Evolutionary conservation across 2,797 vertebrate species (phyloP).

Genomic region (Pipistrellus pygmaeus): DNA sequence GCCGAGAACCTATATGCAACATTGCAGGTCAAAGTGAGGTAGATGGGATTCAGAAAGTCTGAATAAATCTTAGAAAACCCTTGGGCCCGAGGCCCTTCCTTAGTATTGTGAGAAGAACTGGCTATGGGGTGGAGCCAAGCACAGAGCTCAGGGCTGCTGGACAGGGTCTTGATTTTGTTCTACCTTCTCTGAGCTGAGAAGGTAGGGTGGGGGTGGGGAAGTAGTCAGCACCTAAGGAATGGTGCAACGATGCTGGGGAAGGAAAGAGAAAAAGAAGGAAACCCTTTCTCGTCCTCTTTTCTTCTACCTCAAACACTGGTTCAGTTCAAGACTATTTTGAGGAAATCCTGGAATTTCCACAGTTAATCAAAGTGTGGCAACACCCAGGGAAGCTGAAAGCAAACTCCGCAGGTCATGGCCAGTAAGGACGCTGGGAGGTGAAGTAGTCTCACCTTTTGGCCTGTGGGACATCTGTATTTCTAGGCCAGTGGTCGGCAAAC

Average conservation of each 20-base stretch:
- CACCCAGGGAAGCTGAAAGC: not conserved
- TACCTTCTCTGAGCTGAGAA: not conserved
- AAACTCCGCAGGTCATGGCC: not conserved
- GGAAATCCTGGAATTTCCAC: constrained; percentile 46
- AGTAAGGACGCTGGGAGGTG: not conserved
- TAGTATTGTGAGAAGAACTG: not conserved
- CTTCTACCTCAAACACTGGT: not conserved
- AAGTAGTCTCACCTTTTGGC: not conserved
- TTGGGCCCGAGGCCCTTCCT: not conserved
- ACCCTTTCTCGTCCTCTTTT: not conserved
- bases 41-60: not conserved
- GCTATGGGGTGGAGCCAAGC: not conserved
- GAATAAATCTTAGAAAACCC: constrained; percentile 5
- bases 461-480: not conserved
- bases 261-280: not conserved
- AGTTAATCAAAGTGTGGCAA: not conserved
- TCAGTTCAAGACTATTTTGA: not conserved
- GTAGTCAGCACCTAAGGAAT: not conserved
- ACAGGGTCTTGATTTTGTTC: not conserved
- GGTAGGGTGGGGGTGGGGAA: not conserved
- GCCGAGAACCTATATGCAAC: not conserved
- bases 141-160: not conserved
- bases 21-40: not conserved
- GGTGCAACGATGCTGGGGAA: accelerated
- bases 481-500: too few relatives aligned